Evolutionary conservation across 2,113 vertebrate species (phyloP).

Genomic region (Oxygymnocypris stewartii): DNA sequence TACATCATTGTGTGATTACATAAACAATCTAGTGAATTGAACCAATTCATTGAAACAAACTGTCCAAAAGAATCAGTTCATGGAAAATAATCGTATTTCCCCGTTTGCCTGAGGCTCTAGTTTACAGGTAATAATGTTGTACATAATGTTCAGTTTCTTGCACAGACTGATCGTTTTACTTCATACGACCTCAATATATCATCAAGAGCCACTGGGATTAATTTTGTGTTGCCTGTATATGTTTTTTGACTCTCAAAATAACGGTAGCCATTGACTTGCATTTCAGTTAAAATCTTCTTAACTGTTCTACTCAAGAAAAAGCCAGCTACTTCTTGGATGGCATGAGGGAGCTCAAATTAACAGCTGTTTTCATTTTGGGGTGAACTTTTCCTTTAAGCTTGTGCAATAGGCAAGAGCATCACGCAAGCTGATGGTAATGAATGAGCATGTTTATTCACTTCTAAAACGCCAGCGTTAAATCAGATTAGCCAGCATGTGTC

Average conservation of each 20-base stretch:
- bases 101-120: too few species aligned
- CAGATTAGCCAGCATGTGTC: slow-evolving; percentile 35
- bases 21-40: too few species aligned
- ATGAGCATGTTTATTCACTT: slow-evolving; percentile 46
- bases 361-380: background rate
- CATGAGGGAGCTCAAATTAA: background rate
- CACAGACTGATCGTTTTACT: background rate
- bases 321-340: background rate
- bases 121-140: too few species aligned
- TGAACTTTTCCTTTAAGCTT: background rate
- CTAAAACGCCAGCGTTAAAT: slow-evolving; percentile 34
- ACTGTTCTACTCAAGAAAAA: background rate
- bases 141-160: background rate
- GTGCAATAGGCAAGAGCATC: background rate
- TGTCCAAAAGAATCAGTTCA: too few species aligned
- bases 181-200: background rate
- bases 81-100: too few species aligned
- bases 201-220: background rate
- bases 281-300: background rate
- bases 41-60: too few species aligned
- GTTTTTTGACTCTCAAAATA: background rate
- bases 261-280: background rate
- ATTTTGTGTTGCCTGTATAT: background rate
- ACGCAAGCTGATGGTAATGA: slow-evolving; percentile 26
- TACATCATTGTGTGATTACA: too few species aligned